Base-by-base conservation (phyloP, 2,888 invertebrate genomes). In the Tachina fera region DNA sequence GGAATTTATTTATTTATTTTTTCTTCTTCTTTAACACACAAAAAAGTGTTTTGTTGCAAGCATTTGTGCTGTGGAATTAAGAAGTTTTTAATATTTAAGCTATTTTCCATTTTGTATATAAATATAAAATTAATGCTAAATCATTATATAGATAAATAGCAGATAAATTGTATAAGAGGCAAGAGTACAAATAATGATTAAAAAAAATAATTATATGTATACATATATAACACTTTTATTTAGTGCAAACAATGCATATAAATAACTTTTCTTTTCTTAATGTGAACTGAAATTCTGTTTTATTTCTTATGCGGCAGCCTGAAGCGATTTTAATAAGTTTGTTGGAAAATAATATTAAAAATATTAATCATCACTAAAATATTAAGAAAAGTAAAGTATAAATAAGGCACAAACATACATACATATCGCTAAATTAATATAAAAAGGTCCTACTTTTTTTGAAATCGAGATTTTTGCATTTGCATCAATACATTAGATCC, bases 61-160 rank as follows among this genome's bases (percentile, higher is more conserved):
- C 13, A 51, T 39, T 53, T 45, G 53, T 51, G 77, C 14, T 49
- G 76, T 49, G 76, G 70, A 11, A 70, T 68, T 77, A 74, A 74
- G 68, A 56, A 75, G 58, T 84, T 79, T 60, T 78, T 83, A 74
- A 58, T 67, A 43, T 63, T 63, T 45, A 56, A 47, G 41, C 16
- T 58, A 31, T 49, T 68, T 41, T 75, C 56, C 10, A 13, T 68
- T 77, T n/a, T 67, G 43, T 16, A 45, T 16, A 60, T 45, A 70
- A 78, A 70, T 70, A 14, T 13, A 58, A n/a, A 81, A 75, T 68
- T 61, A 75, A 75, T n/a, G 68, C 16, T 68, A 39, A 68, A 81
- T 53, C 39, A 81, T 49, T n/a, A n/a, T n/a, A 53, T 76, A 39
- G 70, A 53, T 82, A 76, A 82, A 82, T 70, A 80, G 49, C 65